Conservation (phyloP, 1,140 invertebrate genomes). For the Heliothis subflexa region DNA sequence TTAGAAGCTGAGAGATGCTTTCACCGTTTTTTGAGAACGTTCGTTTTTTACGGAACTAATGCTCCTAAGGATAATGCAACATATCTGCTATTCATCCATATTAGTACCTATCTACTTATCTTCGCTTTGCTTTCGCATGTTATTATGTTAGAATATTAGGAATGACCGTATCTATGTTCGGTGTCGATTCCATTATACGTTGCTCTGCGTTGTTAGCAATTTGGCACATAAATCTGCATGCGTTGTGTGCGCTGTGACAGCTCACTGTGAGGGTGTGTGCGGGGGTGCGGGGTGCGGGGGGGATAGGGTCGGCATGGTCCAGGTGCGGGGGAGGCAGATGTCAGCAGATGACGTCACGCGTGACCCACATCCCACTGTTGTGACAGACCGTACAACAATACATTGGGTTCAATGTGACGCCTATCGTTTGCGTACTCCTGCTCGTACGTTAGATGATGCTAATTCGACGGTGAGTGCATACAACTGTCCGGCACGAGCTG, state of each 20-base stretch:
- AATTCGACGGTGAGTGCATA: too few relatives aligned
- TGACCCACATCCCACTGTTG: constrained; percentile 64
- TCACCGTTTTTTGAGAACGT: background rate
- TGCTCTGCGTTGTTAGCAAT: constrained; percentile 37
- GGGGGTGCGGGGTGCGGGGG: constrained; percentile 42
- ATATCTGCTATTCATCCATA: too few relatives aligned
- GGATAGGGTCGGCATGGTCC: constrained; percentile 39
- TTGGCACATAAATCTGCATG: constrained; percentile 77
- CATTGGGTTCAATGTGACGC: too few relatives aligned
- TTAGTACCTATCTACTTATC: too few relatives aligned
- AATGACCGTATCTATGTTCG: too few relatives aligned
- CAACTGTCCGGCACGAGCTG: too few relatives aligned
- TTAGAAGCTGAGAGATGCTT: background rate
- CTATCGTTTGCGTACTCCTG: too few relatives aligned
- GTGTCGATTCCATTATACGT: background rate
- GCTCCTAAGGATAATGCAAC: too few relatives aligned
- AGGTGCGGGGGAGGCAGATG: constrained; percentile 77
- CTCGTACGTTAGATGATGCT: too few relatives aligned
- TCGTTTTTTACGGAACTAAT: background rate
- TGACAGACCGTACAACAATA: background rate
- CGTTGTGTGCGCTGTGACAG: constrained; percentile 33
- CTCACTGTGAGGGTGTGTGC: background rate
- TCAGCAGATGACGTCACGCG: constrained; percentile 55
- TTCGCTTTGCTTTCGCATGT: too few relatives aligned
- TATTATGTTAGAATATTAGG: too few relatives aligned